Evolutionary conservation across 2,888 invertebrate genomes (phyloP).

Genomic region (Fragum whitleyi): DNA sequence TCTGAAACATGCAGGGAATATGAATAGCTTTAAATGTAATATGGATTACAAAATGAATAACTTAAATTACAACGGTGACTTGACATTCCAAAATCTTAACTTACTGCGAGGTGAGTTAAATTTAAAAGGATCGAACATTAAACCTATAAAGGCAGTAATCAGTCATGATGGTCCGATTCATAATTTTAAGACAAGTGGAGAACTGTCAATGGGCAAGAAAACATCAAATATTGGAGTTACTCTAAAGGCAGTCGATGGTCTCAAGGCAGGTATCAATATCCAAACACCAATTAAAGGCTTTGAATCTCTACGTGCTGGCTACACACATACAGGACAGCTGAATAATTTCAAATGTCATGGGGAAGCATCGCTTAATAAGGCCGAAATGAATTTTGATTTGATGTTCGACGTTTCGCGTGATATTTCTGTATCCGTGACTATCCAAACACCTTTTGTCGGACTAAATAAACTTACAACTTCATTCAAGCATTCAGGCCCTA

Average conservation of each 20-base stretch:
- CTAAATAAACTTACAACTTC: constrained; percentile 38
- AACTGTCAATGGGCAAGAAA: constrained; percentile 40
- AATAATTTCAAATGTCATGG: constrained; percentile 47
- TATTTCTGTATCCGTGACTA: constrained; percentile 15
- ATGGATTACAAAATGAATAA: constrained; percentile 53
- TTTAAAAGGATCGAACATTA: constrained; percentile 45
- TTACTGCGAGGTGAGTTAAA: constrained; percentile 44
- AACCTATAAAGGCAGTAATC: constrained; percentile 34
- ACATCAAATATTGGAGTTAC: constrained; percentile 25
- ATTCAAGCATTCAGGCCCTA: constrained; percentile 28
- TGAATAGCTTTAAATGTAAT: constrained; percentile 52
- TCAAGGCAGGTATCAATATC: constrained; percentile 31
- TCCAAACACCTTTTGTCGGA: constrained; percentile 40
- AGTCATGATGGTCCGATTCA: constrained; percentile 35
- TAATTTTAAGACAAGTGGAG: constrained; percentile 45
- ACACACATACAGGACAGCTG: constrained; percentile 40
- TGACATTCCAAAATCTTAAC: constrained; percentile 44
- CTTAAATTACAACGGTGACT: constrained; percentile 48
- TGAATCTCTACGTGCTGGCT: constrained; percentile 23
- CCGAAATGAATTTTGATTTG: constrained; percentile 28
- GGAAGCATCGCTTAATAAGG: constrained; percentile 27
- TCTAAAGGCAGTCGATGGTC: constrained; percentile 34
- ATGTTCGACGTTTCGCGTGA: constrained; percentile 33
- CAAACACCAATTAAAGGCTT: constrained; percentile 40
- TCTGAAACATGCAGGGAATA: constrained; percentile 44